Base-by-base conservation (phyloP, 2,113 vertebrate genomes). In the Dunckerocampus dactyliophorus region DNA sequence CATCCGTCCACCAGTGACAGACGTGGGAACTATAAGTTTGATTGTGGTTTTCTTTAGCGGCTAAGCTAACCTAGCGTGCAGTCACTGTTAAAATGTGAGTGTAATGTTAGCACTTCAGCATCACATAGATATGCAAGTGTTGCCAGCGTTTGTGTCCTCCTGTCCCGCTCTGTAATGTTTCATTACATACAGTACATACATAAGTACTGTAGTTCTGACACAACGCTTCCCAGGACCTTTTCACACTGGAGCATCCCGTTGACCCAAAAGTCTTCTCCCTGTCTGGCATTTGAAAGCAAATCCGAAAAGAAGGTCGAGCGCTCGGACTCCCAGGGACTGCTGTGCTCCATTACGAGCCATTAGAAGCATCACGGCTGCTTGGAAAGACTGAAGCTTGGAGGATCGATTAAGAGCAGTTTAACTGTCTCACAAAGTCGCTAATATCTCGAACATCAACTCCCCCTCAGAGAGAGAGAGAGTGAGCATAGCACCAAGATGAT, bases 351-450 rank as follows among this genome's bases (percentile, higher is more conserved):
- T 56, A 56, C 12, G 54, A 21, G 54, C 54, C 54, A 56, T 56
- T 56, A 56, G 39, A 14, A 56, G 54, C 54, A 56, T 13, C 19
- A n/a, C 37, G 53, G 15, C 34, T 16, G 54, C 37, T 53, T 21
- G 54, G 37, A 56, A 56, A 56, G 54, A 56, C 54, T 21, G 37
- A 56, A 56, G 54, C 54, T 42, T 13, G 54, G 34, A 8, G 34
- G 54, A 56, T 56, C 54, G 54, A 56, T 56, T 56, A 56, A 56
- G 54, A 56, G 54, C 54, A 56, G 54, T 56, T 56, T 42, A 56
- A 56, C 54, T 20, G 54, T 56, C 54, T 21, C 37, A 56, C 34
- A 42, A 34, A 9, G 34, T 31, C 0, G 54, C 54, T 56, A 42
- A 39, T 34, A 55, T 55, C 28, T 37, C 17, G 39, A 55, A 37